phyloP scores from a whole-genome alignment of 64 coral and sea anemone genomes.

The Stichodactyla mertensii region DNA sequence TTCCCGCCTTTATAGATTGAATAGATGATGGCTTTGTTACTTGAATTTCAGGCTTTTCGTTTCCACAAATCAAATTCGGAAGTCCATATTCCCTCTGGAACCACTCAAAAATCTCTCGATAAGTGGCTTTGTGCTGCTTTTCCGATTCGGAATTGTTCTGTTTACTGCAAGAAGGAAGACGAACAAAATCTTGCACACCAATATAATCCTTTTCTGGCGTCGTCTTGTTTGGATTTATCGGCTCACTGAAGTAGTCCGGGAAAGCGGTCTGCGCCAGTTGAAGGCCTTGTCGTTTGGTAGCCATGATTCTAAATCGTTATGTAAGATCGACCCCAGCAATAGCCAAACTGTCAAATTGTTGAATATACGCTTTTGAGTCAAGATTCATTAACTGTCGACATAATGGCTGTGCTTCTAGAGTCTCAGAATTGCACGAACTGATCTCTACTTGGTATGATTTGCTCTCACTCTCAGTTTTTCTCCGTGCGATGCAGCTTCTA shows the following conservation, averaged over 20 bases:
- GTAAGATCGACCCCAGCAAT: background rate
- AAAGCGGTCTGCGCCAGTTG: slow-evolving; percentile 7
- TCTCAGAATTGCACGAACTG: background rate
- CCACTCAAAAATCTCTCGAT: slow-evolving; percentile 16
- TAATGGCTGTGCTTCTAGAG: background rate
- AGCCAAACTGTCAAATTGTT: background rate
- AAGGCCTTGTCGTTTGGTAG: slow-evolving; percentile 9
- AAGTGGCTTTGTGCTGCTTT: slow-evolving; percentile 17
- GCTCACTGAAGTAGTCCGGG: slow-evolving; percentile 15
- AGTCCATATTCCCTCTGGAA: slow-evolving; percentile 23
- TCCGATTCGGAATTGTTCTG: background rate
- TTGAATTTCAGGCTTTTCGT: background rate
- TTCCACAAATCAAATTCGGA: background rate
- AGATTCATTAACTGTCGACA: background rate
- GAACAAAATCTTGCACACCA: slow-evolving; percentile 5
- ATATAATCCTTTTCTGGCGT: slow-evolving; percentile 14
- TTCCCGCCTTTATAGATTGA: background rate
- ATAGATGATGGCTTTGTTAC: slow-evolving; percentile 5
- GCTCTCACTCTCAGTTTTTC: background rate
- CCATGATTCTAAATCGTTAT: background rate
- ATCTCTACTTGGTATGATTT: background rate
- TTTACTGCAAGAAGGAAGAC: slow-evolving; percentile 5
- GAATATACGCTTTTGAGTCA: slow-evolving; percentile 7
- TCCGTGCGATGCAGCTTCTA: too few relatives aligned
- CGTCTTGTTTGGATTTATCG: background rate